phyloP scores from a whole-genome alignment of 2,113 vertebrate genomes.

The Oreotrochilus melanogaster region DNA sequence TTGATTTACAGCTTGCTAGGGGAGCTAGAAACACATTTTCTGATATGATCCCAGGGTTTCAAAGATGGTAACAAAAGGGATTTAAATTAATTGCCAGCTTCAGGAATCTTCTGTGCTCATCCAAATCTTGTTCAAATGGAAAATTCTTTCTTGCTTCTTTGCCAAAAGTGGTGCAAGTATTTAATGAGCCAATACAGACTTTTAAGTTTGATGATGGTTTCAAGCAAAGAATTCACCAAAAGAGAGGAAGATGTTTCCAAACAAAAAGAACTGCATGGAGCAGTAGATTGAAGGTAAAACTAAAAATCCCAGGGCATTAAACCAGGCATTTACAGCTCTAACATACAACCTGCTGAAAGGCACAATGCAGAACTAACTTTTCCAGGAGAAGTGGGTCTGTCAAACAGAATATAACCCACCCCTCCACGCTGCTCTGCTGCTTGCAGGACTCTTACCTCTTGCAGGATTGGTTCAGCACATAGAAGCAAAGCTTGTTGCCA shows the following conservation, averaged over 20 bases:
- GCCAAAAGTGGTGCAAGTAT: constrained; percentile 53
- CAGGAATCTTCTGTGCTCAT: constrained; percentile 15
- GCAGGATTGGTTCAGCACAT: background rate
- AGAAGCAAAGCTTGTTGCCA: background rate
- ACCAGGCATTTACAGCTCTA: background rate
- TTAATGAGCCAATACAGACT: constrained; percentile 13
- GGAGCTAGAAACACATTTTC: constrained; percentile 48
- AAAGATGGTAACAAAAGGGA: constrained; percentile 22
- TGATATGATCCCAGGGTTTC: constrained; percentile 28
- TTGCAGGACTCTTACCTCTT: background rate
- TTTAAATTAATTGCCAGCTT: constrained; percentile 63
- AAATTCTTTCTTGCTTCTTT: constrained; percentile 40
- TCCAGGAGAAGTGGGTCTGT: background rate
- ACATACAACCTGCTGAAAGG: background rate
- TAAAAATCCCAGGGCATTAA: background rate
- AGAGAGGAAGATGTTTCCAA: background rate
- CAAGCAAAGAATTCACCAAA: background rate
- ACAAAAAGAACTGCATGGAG: background rate
- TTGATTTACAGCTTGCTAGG: constrained; percentile 48
- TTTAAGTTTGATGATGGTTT: background rate
- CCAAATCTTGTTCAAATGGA: constrained; percentile 40
- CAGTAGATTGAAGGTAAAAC: background rate
- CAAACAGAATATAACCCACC: background rate
- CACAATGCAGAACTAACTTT: background rate
- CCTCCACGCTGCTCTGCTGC: background rate